Evolutionary conservation across 2,113 vertebrate genomes (phyloP).

Genomic region (Myiagra hebetior): DNA sequence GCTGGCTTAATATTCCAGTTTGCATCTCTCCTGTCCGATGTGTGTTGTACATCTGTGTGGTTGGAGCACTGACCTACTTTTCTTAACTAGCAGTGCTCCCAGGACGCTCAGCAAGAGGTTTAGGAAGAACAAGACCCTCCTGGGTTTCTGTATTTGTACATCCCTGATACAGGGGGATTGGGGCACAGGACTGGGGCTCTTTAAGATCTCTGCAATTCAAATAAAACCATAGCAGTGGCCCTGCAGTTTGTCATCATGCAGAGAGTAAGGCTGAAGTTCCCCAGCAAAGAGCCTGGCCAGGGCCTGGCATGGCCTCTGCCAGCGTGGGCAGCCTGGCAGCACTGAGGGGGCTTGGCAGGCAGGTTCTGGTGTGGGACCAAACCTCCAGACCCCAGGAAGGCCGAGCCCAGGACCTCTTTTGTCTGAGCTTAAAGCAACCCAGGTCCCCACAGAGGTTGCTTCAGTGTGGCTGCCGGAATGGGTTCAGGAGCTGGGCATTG

Average conservation of each 20-base stretch:
- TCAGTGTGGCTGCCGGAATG: neutral
- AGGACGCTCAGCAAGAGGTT: neutral
- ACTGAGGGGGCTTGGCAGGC: fast-evolving
- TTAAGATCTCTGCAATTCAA: neutral
- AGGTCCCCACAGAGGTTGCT: neutral
- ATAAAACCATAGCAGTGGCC: neutral
- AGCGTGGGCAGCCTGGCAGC: fast-evolving
- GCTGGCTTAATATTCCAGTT: neutral
- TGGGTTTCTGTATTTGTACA: neutral
- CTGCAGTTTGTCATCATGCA: neutral
- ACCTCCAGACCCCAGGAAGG: neutral
- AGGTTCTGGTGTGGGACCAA: neutral
- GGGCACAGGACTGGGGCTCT: neutral
- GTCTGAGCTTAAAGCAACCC: neutral
- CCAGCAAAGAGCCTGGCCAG: neutral
- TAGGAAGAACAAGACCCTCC: neutral
- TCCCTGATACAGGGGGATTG: neutral
- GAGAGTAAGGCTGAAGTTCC: neutral
- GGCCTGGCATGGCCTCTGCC: fast-evolving
- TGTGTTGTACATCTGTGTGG: neutral
- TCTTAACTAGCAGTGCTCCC: neutral
- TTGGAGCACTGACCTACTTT: neutral
- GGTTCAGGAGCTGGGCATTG: neutral
- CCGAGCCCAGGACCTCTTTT: fast-evolving
- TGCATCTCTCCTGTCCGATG: neutral